Conservation (phyloP, 2,113 vertebrate genomes). For the Sinocyclocheilus maitianheensis region DNA sequence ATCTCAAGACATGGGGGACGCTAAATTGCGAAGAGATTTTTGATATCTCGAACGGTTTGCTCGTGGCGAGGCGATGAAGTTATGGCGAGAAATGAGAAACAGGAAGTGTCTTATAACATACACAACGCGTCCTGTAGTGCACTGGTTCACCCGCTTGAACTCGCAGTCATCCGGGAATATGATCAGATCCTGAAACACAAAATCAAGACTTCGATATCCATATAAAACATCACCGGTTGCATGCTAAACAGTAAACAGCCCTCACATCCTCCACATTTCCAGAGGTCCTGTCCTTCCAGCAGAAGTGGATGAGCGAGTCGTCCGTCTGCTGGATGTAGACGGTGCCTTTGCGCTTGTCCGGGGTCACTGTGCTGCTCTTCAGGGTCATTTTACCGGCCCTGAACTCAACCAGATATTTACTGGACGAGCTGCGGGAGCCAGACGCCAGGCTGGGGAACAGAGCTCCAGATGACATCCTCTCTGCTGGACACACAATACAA, state of each 20-base stretch:
- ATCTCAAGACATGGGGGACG: too few species aligned
- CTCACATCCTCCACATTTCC: constrained; percentile 93
- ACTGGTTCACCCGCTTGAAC: constrained; percentile 94
- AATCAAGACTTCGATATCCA: neutral
- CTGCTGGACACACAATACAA: neutral
- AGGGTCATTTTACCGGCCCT: constrained; percentile 95
- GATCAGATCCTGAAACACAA: constrained; percentile 84
- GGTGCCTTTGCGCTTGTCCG: constrained; percentile 93
- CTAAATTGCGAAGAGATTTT: too few species aligned
- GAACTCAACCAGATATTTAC: constrained; percentile 95
- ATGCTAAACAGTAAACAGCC: neutral
- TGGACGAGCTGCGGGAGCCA: constrained; percentile 91
- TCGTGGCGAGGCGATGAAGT: too few species aligned
- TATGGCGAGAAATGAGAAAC: too few species aligned
- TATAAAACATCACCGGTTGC: neutral
- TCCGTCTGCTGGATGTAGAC: constrained; percentile 98
- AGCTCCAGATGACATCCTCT: constrained; percentile 89
- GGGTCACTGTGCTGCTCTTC: constrained; percentile 94
- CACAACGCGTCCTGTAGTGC: constrained; percentile 93
- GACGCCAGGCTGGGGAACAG: constrained; percentile 96
- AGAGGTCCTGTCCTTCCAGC: constrained; percentile 95
- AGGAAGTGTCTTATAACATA: too few species aligned
- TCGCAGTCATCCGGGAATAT: constrained; percentile 98
- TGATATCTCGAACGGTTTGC: too few species aligned
- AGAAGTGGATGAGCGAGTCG: constrained; percentile 97